Evolutionary conservation across 2,113 vertebrate genomes (phyloP).

Genomic region (Plectropomus leopardus): DNA sequence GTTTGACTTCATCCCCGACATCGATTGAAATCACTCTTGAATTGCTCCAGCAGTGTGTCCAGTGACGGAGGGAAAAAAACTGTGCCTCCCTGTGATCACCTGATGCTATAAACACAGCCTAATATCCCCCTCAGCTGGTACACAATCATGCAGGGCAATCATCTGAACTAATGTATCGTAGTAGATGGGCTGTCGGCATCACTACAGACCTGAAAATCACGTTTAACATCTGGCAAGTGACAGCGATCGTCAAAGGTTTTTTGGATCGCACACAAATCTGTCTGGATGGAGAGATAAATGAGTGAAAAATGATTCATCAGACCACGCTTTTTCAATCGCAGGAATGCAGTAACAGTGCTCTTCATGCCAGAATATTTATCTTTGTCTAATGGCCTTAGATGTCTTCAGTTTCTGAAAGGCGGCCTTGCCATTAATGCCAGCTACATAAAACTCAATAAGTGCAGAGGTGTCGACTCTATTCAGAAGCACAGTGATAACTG

Average conservation of each 20-base stretch:
- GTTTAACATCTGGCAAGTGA: slow-evolving; percentile 43
- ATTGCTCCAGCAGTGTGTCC: slow-evolving; percentile 12
- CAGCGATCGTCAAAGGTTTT: background rate
- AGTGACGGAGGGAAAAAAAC: slow-evolving; percentile 12
- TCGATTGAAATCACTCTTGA: slow-evolving; percentile 25
- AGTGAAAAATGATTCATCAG: background rate
- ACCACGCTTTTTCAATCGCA: background rate
- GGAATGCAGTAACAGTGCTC: background rate
- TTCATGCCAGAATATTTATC: background rate
- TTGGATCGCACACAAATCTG: slow-evolving; percentile 1
- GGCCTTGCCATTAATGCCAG: background rate
- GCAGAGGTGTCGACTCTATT: slow-evolving; percentile 14
- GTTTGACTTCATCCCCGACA: slow-evolving; percentile 37
- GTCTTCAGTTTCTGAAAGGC: background rate
- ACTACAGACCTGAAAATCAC: background rate
- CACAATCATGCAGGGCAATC: slow-evolving; percentile 48
- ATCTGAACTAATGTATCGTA: slow-evolving; percentile 25
- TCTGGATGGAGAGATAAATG: slow-evolving; percentile 15
- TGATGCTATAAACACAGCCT: slow-evolving; percentile 47
- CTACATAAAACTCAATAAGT: slow-evolving; percentile 11
- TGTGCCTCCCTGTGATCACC: slow-evolving; percentile 22
- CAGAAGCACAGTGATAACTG: slow-evolving; percentile 24
- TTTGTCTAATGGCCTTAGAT: slow-evolving; percentile 21
- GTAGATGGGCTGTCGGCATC: slow-evolving; percentile 9
- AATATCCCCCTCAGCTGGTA: slow-evolving; percentile 34